Evolutionary conservation across 2,113 vertebrate species (phyloP), one percentile per base, ranked within the genome.

Genomic region (Dicrurus megarhynchus): DNA sequence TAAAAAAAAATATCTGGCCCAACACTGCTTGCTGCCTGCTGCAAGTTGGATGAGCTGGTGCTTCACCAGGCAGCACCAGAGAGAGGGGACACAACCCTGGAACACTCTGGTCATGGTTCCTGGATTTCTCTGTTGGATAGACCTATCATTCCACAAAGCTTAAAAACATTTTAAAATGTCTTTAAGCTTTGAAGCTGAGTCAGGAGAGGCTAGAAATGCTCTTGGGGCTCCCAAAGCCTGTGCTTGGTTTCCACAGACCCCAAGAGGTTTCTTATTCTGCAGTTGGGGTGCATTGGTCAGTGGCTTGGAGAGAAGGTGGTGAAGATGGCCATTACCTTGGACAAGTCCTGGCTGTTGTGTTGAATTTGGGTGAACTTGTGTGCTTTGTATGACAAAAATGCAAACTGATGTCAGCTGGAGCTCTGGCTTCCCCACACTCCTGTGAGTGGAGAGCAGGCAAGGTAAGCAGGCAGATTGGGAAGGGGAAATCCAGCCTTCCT

Each of bases 211-310:
- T n/a, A 26, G 28, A 50, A 9, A 0, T 35, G 13, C 27, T 63
- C 35, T 49, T 19, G 28, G 37, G 13, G 33, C 19, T 93, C 24
- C 19, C 16, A 47, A 74, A 71, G 1, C 9, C 49, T 32, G 5
- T 41, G 22, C 0, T 46, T 70, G 49, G 8, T 41, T 82, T 84
- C 42, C 24, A n/a, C 6, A 26, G 21, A 61, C 4, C 8, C 27
- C 9, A 26, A 23, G 35, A 53, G 11, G 19, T 14, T 67, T 44
- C 11, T 50, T 15, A 1, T 3, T 20, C 53, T 61, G 50, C 39
- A 60, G 19, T 4, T 0, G 0, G n/a, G 28, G 9, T 42, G 33
- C 15, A 3, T 11, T 41, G 35, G 30, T 18, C 0, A 0, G 28
- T 47, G 57, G 20, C 9, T 75, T 37, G 33, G 52, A 8, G 10